Base-by-base conservation (phyloP, 2,797 vertebrate species). In the Amblyopsis hoosieri region DNA sequence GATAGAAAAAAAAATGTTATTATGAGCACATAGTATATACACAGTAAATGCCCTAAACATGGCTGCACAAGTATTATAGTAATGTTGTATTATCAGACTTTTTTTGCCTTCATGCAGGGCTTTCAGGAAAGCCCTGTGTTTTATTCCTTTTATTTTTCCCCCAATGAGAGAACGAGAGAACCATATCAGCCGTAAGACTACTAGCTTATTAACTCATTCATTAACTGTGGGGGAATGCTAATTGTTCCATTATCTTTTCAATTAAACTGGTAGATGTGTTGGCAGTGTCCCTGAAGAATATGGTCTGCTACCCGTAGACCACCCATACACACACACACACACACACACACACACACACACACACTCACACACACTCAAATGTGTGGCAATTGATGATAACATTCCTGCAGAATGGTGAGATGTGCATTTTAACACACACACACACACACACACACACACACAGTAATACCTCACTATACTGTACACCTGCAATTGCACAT, bases 221-320 rank as follows among this genome's bases (percentile, higher is more conserved):
- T 75, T 72, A 72, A 74, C 57, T 57, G 56, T 60, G 19, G 63
- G 31, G 51, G n/a, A 6, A 31, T 11, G 62, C 51, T 66, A 68
- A 75, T 75, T 67, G 62, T 48, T 7, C 42, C 55, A 73, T 74
- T 67, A 72, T 58, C 47, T 74, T 75, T 71, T 74, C 15, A 69
- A 60, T 80, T 74, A 67, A 69, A 71, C 3, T 12, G 47, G 19
- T 33, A 66, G 15, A 50, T 45, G 31, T 54, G 63, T 71, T 71
- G 50, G 14, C 60, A 49, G 19, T 6, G 14, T 68, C 53, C 50
- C 60, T 12, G 0, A 19, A 23, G 49, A 64, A 4, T 42, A 50
- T 47, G 52, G 46, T 54, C 51, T 57, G 48, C 58, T 65, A 11
- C 10, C 7, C 33, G 33, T 37, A 37, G 33, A 37, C 33, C 33